phyloP scores from a whole-genome alignment of 2,888 invertebrate species.

The Oscheius myriophilus region DNA sequence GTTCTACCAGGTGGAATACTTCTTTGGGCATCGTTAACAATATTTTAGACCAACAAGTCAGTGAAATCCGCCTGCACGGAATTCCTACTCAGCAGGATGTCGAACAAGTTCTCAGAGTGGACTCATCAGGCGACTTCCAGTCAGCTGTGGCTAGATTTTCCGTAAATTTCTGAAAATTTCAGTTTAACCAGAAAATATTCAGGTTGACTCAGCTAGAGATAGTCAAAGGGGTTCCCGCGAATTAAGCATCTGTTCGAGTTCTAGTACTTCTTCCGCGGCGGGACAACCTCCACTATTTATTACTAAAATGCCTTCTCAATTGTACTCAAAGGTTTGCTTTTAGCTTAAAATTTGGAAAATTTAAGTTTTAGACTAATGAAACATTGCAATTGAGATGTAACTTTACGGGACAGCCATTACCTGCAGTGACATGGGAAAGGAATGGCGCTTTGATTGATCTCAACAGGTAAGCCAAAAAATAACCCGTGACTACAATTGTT shows the following conservation, averaged over 20 bases:
- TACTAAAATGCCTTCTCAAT: conserved; percentile 33
- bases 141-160: conserved; percentile 9
- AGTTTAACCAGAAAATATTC: background rate
- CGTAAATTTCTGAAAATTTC: conserved; percentile 1
- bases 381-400: conserved; percentile 47
- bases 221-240: conserved; percentile 27
- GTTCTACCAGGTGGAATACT: conserved; percentile 21
- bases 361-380: conserved; percentile 36
- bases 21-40: background rate
- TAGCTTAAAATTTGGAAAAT: background rate
- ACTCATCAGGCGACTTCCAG: conserved; percentile 6
- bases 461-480: conserved; percentile 29
- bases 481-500: conserved; percentile 9
- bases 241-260: conserved; percentile 33
- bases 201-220: conserved; percentile 21
- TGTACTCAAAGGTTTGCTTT: conserved; percentile 32
- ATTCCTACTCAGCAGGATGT: conserved; percentile 30
- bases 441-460: conserved; percentile 51
- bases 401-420: conserved; percentile 58
- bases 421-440: conserved; percentile 59
- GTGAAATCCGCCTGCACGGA: conserved; percentile 22
- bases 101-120: conserved; percentile 13
- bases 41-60: conserved; percentile 8
- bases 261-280: conserved; percentile 33
- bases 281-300: conserved; percentile 36